Base-by-base conservation (phyloP, 2,797 vertebrate species). In the Pantherophis alleghaniensis region DNA sequence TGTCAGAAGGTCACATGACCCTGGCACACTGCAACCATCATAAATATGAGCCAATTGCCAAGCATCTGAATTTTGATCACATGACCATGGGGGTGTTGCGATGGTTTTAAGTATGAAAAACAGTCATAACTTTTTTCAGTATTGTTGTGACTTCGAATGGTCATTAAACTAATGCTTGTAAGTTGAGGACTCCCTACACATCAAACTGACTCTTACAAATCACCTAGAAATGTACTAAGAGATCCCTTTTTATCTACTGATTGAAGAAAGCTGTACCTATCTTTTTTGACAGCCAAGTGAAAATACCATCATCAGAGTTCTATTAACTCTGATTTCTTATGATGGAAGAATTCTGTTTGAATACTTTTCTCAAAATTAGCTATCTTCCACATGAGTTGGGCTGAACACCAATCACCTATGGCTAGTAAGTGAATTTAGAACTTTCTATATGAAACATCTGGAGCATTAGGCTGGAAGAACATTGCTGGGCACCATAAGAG, bases 301-400 rank as follows among this genome's bases (percentile, higher is more conserved):
- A 92, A 47, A 20, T 2, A 20, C n/a, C 9, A 26, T 16, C 11
- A 24, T 37, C 12, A 26, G n/a, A 28, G 37, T 42, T 89, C 4
- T 24, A 10, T 53, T 60, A 26, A 18, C 5, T 26, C 2, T 16
- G 42, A 37, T 20, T 28, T 5, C 83, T 94, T 20, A 0, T 26
- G 11, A 20, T 90, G 92, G 93, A 94, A 93, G 94, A 32, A 1
- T 74, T 90, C 53, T 37, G 16, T 13, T 24, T 22, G 28, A 26
- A 14, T 37, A 2, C 93, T n/a, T 79, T 90, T 7, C 10, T 57
- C 56, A n/a, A 32, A 32, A 7, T 20, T 57, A 16, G n/a, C n/a
- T 59, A 37, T 32, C 61, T 14, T 53, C 88, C 12, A 69, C 24
- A 66, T 12, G 47, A 20, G 28, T 22, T n/a, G 12, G 60, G 42